Conservation (phyloP, 64 coral and sea anemone genomes). For the Pocillopora verrucosa region DNA sequence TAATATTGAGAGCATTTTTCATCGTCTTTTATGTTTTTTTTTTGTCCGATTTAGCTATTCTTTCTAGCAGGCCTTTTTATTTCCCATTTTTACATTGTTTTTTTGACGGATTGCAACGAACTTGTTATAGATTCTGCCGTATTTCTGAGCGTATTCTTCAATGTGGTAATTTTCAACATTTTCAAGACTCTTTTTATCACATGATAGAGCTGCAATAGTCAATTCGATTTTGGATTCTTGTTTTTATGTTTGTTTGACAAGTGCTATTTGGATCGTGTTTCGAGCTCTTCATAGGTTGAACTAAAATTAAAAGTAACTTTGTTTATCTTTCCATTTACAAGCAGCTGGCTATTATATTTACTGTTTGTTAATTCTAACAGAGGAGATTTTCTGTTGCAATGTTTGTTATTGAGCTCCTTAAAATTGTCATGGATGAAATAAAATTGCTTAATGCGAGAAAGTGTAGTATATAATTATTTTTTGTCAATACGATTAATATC, state of each 20-base stretch:
- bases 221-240: no score
- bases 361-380: no score
- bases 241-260: slow-evolving; percentile 21
- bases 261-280: slow-evolving; percentile 39
- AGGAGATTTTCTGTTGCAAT: no score
- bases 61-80: slow-evolving; percentile 1
- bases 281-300: slow-evolving; percentile 45
- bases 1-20: neutral
- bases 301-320: neutral
- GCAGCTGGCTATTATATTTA: no score
- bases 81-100: slow-evolving; percentile 37
- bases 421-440: slow-evolving; percentile 24
- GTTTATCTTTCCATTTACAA: neutral
- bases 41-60: slow-evolving; percentile 31
- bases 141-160: slow-evolving; percentile 32
- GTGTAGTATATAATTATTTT: slow-evolving; percentile 50
- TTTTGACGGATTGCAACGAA: slow-evolving; percentile 4
- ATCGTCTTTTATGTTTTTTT: slow-evolving; percentile 25
- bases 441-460: slow-evolving; percentile 13
- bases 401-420: slow-evolving; percentile 29
- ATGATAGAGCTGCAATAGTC: no score
- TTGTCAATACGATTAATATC: slow-evolving; percentile 47
- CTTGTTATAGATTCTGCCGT: neutral
- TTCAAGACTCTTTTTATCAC: slow-evolving; percentile 29
- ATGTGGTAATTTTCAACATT: slow-evolving; percentile 56